These are phyloP conservation scores for Tolmerus cingulatus DNA, from an alignment of 2,888 invertebrate genomes.

Conservation along the genomic window DNA sequence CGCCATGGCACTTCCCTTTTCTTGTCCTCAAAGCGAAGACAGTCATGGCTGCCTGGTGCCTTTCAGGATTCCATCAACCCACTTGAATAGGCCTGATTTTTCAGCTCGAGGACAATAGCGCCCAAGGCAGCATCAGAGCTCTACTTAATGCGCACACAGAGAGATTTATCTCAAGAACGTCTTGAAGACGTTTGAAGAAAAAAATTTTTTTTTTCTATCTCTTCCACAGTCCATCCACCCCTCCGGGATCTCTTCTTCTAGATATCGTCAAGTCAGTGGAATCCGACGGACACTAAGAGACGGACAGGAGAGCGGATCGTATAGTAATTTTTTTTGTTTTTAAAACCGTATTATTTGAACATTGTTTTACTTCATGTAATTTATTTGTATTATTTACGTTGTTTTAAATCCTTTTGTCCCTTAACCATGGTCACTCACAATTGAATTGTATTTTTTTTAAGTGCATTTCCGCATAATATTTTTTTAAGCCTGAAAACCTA, in stretches of 20 bases:
- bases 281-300: background rate
- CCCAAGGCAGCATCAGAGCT: background rate
- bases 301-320: background rate
- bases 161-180: background rate
- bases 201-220: background rate
- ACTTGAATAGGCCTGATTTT: conserved; percentile 14
- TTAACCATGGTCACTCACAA: background rate
- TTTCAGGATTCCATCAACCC: conserved; percentile 1
- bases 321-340: background rate
- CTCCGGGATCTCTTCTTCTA: background rate
- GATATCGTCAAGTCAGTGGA: background rate
- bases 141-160: conserved; percentile 1
- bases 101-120: conserved; percentile 4
- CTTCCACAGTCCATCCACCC: background rate
- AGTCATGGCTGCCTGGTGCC: background rate
- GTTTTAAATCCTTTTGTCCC: background rate
- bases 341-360: background rate
- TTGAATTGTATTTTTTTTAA: background rate
- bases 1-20: background rate
- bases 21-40: background rate
- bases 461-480: background rate
- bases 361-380: background rate
- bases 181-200: conserved; percentile 1
- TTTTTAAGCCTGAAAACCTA: background rate
- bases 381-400: background rate